phyloP scores from a whole-genome alignment of 2,113 vertebrate genomes.

The Propithecus coquereli region DNA sequence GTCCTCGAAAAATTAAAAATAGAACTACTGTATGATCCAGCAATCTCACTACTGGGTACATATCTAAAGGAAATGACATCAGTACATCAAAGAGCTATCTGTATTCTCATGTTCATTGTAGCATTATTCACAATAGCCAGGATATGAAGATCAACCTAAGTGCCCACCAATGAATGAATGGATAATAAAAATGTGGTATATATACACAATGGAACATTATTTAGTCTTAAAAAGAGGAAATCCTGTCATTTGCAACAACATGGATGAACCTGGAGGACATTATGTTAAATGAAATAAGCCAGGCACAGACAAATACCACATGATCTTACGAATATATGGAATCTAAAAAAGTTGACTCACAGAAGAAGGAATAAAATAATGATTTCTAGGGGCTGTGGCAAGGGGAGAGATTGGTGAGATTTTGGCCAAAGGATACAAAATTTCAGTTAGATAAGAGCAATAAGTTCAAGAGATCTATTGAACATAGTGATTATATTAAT shows the following conservation, averaged over 20 bases:
- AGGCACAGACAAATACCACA: not conserved
- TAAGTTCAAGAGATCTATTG: not conserved
- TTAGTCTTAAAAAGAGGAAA: not conserved
- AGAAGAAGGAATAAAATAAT: not conserved
- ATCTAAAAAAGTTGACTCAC: not conserved
- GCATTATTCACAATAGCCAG: not conserved
- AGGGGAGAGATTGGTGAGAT: no score
- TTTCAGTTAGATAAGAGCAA: not conserved
- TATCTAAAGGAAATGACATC: not conserved
- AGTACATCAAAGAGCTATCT: not conserved
- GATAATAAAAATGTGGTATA: not conserved
- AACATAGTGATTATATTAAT: not conserved
- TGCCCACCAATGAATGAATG: not conserved
- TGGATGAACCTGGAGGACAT: not conserved
- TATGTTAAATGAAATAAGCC: not conserved
- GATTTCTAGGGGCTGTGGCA: not conserved
- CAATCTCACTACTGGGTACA: not conserved
- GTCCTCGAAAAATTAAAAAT: not conserved
- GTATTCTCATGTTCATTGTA: not conserved
- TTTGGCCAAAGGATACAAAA: not conserved
- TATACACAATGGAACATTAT: not conserved
- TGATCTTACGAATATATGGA: not conserved
- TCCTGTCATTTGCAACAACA: not conserved
- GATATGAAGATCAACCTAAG: not conserved
- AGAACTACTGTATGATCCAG: not conserved